These are phyloP conservation scores for Haemorhous mexicanus DNA, from an alignment of 2,113 vertebrate species.

Conservation along the genomic window DNA sequence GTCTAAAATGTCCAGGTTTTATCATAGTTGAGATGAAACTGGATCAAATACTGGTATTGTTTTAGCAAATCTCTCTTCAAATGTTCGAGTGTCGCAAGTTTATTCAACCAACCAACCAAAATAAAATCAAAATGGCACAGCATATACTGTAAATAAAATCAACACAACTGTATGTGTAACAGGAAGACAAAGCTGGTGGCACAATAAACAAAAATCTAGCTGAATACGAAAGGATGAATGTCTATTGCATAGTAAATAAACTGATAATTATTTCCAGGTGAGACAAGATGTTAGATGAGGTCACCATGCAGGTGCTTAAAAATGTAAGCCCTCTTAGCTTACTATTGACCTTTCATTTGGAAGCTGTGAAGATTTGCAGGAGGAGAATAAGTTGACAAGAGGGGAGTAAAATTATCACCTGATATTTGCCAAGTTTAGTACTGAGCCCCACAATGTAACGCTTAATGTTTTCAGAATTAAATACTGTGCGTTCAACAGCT, in stretches of 20 bases:
- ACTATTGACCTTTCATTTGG: slow-evolving; percentile 72
- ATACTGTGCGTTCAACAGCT: slow-evolving; percentile 37
- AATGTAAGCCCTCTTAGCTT: slow-evolving; percentile 68
- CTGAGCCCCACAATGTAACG: slow-evolving; percentile 43
- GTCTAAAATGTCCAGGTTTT: slow-evolving; percentile 79
- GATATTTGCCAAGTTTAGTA: slow-evolving; percentile 76
- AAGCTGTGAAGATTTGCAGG: slow-evolving; percentile 61
- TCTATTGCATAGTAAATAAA: slow-evolving; percentile 94
- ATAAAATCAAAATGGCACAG: slow-evolving; percentile 78
- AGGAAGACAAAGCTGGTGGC: slow-evolving; percentile 83
- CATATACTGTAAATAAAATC: slow-evolving; percentile 71
- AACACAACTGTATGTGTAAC: slow-evolving; percentile 70
- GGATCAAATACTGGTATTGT: slow-evolving; percentile 80
- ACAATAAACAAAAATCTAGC: slow-evolving; percentile 73
- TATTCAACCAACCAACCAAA: slow-evolving; percentile 78
- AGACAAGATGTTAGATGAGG: slow-evolving; percentile 69
- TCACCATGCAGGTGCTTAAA: slow-evolving; percentile 70
- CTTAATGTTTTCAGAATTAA: slow-evolving; percentile 21
- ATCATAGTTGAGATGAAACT: slow-evolving; percentile 80
- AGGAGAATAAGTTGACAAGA: slow-evolving; percentile 67
- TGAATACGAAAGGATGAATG: slow-evolving; percentile 73
- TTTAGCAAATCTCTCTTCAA: slow-evolving; percentile 76
- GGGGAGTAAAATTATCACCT: slow-evolving; percentile 63
- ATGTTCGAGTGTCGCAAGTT: slow-evolving; percentile 81
- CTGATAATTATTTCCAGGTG: slow-evolving; percentile 73